Base-by-base conservation (phyloP, 2,797 vertebrate genomes). In the Leptodactylus fallax region DNA sequence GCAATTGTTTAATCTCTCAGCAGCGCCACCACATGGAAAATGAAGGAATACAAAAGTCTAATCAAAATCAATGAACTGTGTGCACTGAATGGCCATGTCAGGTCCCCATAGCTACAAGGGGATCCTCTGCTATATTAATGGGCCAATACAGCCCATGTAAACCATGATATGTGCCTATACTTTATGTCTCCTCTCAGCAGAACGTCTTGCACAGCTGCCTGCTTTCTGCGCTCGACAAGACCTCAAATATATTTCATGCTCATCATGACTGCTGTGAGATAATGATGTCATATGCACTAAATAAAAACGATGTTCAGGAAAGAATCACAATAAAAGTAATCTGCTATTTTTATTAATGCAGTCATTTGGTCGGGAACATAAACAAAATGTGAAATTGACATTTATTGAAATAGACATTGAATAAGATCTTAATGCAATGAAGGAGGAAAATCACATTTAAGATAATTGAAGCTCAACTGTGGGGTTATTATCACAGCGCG, bases 371-470 rank as follows among this genome's bases (percentile, higher is more conserved):
- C 58, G n/a, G 51, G 88, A 89, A 83, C 60, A 88, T 81, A 89
- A 92, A 79, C 45, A 56, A 90, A 81, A 71, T 79, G 17, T 56
- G 87, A 1, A 7, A 85, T 16, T 67, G 10, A 89, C 21, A 88
- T 88, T 58, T 90, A 83, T 69, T 21, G 87, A 87, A 61, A 72
- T 3, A 0, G 69, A 87, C 1, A 0, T 74, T 58, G 90, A 87
- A 87, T 60, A 92, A 90, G 19, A 77, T 91, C 90, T 90, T 91
- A 92, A 90, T 83, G 65, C 71, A 67, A 91, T 91, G 85, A 88
- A 92, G 90, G 63, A 25, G 14, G 45, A 47, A 76, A 92, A 87
- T 69, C 6, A 6, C 58, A 47, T 9, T 88, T 83, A 55, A 77
- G 85, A 85, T 61, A 88, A 83, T 89, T 78, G 86, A n/a, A 67